Conservation (phyloP, 2,888 invertebrate genomes). For the Plusia festucae region DNA sequence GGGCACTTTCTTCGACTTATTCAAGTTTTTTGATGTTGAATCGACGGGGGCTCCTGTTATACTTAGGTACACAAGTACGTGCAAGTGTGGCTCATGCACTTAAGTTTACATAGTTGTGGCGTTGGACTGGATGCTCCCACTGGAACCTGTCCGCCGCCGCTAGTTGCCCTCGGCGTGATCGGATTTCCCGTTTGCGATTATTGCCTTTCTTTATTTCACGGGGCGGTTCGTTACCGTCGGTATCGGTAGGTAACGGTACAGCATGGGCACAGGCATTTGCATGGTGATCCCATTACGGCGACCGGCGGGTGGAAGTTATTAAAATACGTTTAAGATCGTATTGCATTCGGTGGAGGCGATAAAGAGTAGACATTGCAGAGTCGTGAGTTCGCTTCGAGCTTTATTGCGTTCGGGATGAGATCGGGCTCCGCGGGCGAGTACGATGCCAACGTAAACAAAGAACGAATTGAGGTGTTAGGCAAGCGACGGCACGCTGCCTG, state of each 20-base stretch:
- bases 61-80: constrained; percentile 43
- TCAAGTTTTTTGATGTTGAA: constrained; percentile 75
- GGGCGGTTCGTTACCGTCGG: constrained; percentile 79
- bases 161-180: constrained; percentile 75
- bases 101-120: constrained; percentile 69
- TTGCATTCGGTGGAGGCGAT: constrained; percentile 81
- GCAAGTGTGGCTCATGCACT: constrained; percentile 58
- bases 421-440: constrained; percentile 73
- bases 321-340: constrained; percentile 86
- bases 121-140: constrained; percentile 66
- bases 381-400: constrained; percentile 85
- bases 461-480: constrained; percentile 81
- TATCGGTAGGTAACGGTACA: constrained; percentile 83
- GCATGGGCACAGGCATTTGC: constrained; percentile 81
- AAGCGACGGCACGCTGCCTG: constrained; percentile 66
- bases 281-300: constrained; percentile 84
- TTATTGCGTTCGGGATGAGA: constrained; percentile 85
- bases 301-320: constrained; percentile 84
- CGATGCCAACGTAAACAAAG: constrained; percentile 80
- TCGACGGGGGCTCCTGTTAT: constrained; percentile 56
- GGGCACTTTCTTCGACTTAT: constrained; percentile 80
- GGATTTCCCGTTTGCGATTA: constrained; percentile 85
- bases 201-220: constrained; percentile 85
- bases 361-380: constrained; percentile 83
- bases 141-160: constrained; percentile 62